These are phyloP conservation scores for Anorthoa munda DNA, from an alignment of 2,888 invertebrate species.

Conservation along the genomic window DNA sequence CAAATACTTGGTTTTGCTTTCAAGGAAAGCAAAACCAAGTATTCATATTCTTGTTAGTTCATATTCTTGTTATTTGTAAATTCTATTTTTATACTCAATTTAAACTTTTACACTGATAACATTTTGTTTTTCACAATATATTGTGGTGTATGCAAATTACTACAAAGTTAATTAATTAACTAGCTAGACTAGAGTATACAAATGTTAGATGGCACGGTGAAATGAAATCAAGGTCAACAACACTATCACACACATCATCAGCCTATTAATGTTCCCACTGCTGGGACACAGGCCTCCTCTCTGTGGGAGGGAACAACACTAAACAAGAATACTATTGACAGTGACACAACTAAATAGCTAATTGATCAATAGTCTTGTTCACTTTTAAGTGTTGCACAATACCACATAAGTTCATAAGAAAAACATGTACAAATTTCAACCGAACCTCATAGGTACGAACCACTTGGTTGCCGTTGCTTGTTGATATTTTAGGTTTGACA, in stretches of 20 bases:
- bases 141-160: slow-evolving; percentile 6
- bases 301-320: no score
- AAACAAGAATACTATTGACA: not conserved
- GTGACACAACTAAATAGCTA: not conserved
- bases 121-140: not conserved
- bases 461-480: no score
- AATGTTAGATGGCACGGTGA: not conserved
- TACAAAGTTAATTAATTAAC: slow-evolving; percentile 3
- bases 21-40: no score
- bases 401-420: no score
- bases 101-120: not conserved
- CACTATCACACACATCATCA: no score
- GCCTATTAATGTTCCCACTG: no score
- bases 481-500: no score
- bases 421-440: no score
- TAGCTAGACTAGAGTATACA: not conserved
- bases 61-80: not conserved
- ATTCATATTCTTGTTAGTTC: not conserved
- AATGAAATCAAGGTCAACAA: slow-evolving; percentile 15
- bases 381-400: not conserved
- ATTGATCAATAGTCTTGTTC: not conserved
- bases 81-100: not conserved
- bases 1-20: not conserved
- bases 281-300: no score
- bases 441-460: no score